Evolutionary conservation across 2,888 invertebrate genomes (phyloP), one percentile per base, ranked within the genome.

Genomic region (Panopea generosa): DNA sequence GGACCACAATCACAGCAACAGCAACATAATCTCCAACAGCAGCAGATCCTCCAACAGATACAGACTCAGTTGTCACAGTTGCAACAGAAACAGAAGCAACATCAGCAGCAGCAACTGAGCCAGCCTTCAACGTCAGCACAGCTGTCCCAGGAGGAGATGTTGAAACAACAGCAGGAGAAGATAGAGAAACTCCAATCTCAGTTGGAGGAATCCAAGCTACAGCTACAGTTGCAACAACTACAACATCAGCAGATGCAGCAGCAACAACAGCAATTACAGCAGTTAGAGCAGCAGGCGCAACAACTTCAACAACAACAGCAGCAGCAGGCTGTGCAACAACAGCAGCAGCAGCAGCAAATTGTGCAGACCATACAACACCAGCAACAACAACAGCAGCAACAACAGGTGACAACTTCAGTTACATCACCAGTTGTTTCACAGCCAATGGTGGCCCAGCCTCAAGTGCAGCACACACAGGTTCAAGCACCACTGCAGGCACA

Each of bases 161-260:
- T 92, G n/a, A 77, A 85, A 56, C 96, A 97, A 88, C 97, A 98
- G 91, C 95, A 96, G 87, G 95, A 96, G 63, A 96, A 96, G 92
- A 98, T 98, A 84, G 96, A 97, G 89, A 97, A 97, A 89, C 93
- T 98, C 53, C 96, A 97, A 91, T 93, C 97, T 2, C 96, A 89
- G 77, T 75, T 90, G 50, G 87, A 90, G 62, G 88, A 89, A 65
- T 89, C 89, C 1, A 89, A 90, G 74, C 83, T 87, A 27, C 82
- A 87, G 47, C 84, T 89, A 59, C 88, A 84, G 67, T 61, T 82
- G 27, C 86, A 86, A 45, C 84, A 82, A 60, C 73, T 82, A 52
- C 85, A 82, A 40, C 85, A 82, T 53, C 84, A 85, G 49, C 85
- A 86, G 69, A 70, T 85, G 14, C 89, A 88, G 40, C 84, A 88